Evolutionary conservation across 1,140 invertebrate species (phyloP), one percentile per base, ranked within the genome.

Genomic region (Thrips palmi): DNA sequence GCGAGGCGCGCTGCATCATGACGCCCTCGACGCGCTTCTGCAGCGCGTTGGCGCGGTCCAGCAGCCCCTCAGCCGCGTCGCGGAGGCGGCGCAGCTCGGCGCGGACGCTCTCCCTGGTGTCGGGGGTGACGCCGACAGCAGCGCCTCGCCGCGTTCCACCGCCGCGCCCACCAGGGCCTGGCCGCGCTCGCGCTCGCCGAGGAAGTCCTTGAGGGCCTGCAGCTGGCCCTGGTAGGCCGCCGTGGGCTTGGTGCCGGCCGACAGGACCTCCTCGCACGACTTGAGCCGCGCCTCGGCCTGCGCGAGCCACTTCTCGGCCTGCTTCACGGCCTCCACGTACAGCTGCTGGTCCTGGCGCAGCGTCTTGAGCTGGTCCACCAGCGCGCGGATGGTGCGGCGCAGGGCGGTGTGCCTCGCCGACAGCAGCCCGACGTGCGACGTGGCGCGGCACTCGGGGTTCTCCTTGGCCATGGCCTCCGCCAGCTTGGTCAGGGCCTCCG

Each of bases 21-120:
- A 81, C 74, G 15, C 71, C 79, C 61, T 91, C 85, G 24, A 89
- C 73, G 46, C 74, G 73, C 54, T 91, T 89, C 41, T 86, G 73
- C 4, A 88, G 70, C 2, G 71, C 70, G 56, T 83, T 89, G 0
- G 85, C 70, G 51, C 76, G 74, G 52, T 93, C 86, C 20, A 80
- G 70, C 12, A 87, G 68, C 32, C 70, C 65, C 60, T 94, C 88
- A 54, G 84, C 86, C 24, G 69, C 65, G 49, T 84, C 78, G 29
- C 89, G 66, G 32, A 94, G 62, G 39, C 68, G 64, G 52, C 84
- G 68, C 19, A 94, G 55, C 52, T 93, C 83, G 36, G 70, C 65
- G 41, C 91, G 68, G 23, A 94, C 77, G 12, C 64, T 58, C 48
- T 94, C 88, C 41, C 87, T 65, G 34, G 86, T 79, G 54, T 87